Evolutionary conservation across 2,797 vertebrate species (phyloP), one percentile per base, ranked within the genome.

Genomic region (Arremon aurantiirostris): DNA sequence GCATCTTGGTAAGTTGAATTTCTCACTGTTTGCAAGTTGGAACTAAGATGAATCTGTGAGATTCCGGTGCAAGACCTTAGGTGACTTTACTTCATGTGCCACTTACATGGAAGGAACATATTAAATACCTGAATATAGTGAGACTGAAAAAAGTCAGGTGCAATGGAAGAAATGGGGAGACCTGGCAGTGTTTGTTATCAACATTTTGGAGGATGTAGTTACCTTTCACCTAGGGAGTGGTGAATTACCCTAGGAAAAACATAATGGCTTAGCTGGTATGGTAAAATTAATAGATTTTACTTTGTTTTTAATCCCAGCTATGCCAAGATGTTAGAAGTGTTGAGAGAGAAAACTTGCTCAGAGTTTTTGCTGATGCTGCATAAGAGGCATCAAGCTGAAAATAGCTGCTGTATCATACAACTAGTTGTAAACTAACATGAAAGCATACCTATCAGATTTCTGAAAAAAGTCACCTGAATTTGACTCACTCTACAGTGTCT

Each of bases 1-100:
- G 80, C 98, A 98, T 86, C 97, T 98, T 37, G 98, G 98, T 98
- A 84, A 97, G 98, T 82, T 85, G 64, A 60, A 76, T 65, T 84
- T 61, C 35, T 47, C 39, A 39, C 27, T 1, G 0, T 59, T 66
- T 46, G 23, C 26, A 34, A 60, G 14, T 1, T 61, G 42, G 19
- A 86, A 68, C 52, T 46, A 39, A 64, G 70, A 37, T 8, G 30
- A 72, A 34, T 37, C 27, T 66, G 28, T 59, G 91, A 42, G 61
- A 69, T 63, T 66, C 41, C 32, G 16, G 0, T 7, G 9, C 1
- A 82, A 49, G 42, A 57, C 24, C 24, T 65, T 44, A 41, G 0
- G 0, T 68, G 44, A 56, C 63, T 79, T 60, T 14, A 63, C 41
- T 50, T 63, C 39, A 17, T 1, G 32, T 1, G 1, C 53, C 44